Evolutionary conservation across 2,888 invertebrate species (phyloP).

Genomic region (Crocallis elinguaria): DNA sequence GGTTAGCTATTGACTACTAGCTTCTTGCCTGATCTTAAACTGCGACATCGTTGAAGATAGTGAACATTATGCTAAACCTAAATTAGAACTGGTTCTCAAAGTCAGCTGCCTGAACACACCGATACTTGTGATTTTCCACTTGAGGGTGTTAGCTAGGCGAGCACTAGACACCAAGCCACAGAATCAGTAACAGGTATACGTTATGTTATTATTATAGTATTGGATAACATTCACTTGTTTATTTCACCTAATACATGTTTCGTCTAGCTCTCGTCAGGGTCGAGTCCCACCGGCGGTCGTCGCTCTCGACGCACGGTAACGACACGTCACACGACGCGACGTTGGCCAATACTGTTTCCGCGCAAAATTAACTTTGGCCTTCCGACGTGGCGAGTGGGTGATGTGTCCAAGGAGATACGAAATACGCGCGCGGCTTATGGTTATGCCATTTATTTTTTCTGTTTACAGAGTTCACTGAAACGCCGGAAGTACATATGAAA

Average conservation of each 20-base stretch:
- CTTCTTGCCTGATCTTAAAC: too few relatives aligned
- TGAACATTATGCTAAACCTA: too few relatives aligned
- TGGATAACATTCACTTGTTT: background rate
- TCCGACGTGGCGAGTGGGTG: slow-evolving; percentile 51
- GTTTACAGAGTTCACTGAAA: background rate
- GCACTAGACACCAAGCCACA: too few relatives aligned
- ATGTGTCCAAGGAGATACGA: slow-evolving; percentile 6
- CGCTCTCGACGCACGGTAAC: slow-evolving; percentile 50
- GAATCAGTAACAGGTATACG: too few relatives aligned
- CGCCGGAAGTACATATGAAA: too few relatives aligned
- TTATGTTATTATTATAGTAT: too few relatives aligned
- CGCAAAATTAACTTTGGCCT: slow-evolving; percentile 64
- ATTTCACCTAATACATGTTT: background rate
- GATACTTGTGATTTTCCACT: too few relatives aligned
- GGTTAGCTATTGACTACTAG: too few relatives aligned
- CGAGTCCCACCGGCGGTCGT: slow-evolving; percentile 57
- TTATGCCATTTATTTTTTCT: background rate
- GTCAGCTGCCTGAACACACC: too few relatives aligned
- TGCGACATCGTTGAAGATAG: too few relatives aligned
- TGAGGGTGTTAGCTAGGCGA: too few relatives aligned
- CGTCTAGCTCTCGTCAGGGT: slow-evolving; percentile 24
- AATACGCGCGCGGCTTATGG: background rate
- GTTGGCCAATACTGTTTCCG: slow-evolving; percentile 57
- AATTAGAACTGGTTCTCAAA: too few relatives aligned
- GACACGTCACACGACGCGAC: slow-evolving; percentile 48